A percentile compares a stretch with the other conserved stretches of the same genome.
Conservation (phyloP, 2,797 vertebrate genomes). For the Lacerta agilis region DNA sequence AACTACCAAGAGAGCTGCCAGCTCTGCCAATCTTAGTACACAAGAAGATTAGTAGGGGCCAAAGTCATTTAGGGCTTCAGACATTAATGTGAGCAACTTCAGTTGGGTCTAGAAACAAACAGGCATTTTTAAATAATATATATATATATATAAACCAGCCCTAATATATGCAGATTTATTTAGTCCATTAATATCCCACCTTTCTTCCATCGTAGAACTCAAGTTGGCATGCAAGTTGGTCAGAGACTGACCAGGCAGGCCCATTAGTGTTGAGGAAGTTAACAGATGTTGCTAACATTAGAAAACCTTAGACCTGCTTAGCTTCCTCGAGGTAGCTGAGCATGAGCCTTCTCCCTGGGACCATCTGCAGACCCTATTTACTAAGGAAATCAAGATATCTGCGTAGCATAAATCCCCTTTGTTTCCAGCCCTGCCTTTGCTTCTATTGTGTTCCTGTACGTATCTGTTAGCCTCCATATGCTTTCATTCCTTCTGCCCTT, state of each 20-base stretch:
- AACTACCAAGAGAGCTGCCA: no score
- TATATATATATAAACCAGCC: not conserved
- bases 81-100: no score
- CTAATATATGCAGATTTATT: not conserved
- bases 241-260: not conserved
- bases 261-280: not conserved
- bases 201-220: not conserved
- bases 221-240: not conserved
- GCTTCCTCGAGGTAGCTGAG: not conserved
- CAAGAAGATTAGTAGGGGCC: no score
- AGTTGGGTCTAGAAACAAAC: not conserved
- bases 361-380: not conserved
- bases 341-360: not conserved
- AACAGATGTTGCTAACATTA: not conserved
- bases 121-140: not conserved
- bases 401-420: not conserved
- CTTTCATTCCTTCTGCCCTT: slow-evolving; percentile 45
- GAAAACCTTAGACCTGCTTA: not conserved
- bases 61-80: no score
- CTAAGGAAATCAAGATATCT: not conserved
- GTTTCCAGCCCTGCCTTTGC: not conserved
- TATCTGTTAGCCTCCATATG: slow-evolving; percentile 14
- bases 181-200: not conserved
- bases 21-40: no score
- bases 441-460: not conserved